Percentiles rank a stretch among this genome's conserved stretches.
Evolutionary conservation across 2,797 vertebrate genomes (phyloP).

Genomic region (Leptatherina wallacei): DNA sequence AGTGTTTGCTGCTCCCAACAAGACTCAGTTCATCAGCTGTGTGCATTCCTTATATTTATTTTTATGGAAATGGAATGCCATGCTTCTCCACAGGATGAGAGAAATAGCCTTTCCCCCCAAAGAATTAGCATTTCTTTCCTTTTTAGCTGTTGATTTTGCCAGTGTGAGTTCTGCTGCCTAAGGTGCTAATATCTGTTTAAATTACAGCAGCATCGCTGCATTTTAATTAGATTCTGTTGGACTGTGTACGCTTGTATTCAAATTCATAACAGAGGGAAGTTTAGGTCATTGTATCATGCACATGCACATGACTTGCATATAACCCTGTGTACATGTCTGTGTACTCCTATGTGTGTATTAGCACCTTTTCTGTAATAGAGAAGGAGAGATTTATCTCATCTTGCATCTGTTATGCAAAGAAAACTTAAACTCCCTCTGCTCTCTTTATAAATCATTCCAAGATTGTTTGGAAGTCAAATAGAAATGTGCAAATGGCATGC

Average conservation of each 20-base stretch:
- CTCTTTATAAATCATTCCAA: slow-evolving; percentile 68
- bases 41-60: slow-evolving; percentile 71
- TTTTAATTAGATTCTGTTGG: slow-evolving; percentile 74
- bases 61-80: slow-evolving; percentile 71
- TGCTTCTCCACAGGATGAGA: slow-evolving; percentile 59
- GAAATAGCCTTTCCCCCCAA: slow-evolving; percentile 44
- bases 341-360: neutral
- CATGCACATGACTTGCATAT: slow-evolving; percentile 39
- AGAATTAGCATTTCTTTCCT: slow-evolving; percentile 66
- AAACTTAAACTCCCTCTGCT: slow-evolving; percentile 58
- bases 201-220: slow-evolving; percentile 66
- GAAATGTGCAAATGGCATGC: slow-evolving; percentile 66
- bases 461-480: slow-evolving; percentile 75
- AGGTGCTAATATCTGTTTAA: slow-evolving; percentile 78
- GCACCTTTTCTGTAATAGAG: slow-evolving; percentile 27
- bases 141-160: slow-evolving; percentile 73
- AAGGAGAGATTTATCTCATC: slow-evolving; percentile 43
- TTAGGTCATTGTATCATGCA: slow-evolving; percentile 34
- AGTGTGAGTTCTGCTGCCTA: slow-evolving; percentile 69
- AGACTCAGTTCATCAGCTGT: slow-evolving; percentile 47
- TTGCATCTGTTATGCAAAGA: slow-evolving; percentile 67
- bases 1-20: slow-evolving; percentile 23
- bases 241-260: slow-evolving; percentile 64
- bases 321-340: slow-evolving; percentile 38
- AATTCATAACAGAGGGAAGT: slow-evolving; percentile 58